A percentile compares a stretch with the other conserved stretches of the same genome.
Conservation (phyloP, 1,140 invertebrate genomes). For the Pteromalus puparum region DNA sequence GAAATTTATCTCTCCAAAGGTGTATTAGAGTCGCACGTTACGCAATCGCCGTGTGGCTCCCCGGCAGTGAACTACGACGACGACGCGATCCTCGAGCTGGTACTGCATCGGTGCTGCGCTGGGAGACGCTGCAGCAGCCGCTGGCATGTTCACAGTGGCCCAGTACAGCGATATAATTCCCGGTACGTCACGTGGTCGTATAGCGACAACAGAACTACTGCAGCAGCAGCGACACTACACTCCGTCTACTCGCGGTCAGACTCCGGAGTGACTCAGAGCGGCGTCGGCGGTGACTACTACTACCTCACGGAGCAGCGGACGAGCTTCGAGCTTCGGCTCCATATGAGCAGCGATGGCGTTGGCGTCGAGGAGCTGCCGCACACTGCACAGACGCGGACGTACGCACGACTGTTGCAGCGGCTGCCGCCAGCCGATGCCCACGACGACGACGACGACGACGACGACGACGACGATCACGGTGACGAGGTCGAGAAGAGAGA, state of each 20-base stretch:
- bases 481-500: background rate
- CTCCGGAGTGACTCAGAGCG: no score
- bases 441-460: background rate
- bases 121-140: background rate
- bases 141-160: background rate
- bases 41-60: conserved; percentile 18
- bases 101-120: background rate
- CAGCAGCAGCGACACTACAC: background rate
- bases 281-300: no score
- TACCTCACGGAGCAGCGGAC: no score
- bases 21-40: background rate
- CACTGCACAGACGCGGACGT: background rate
- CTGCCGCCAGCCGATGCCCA: background rate
- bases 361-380: no score
- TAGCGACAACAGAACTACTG: background rate
- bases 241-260: no score
- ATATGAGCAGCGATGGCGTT: no score
- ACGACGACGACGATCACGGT: background rate
- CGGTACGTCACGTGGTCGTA: background rate
- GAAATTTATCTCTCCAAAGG: background rate
- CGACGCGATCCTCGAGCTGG: background rate
- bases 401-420: background rate
- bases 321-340: no score
- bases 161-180: background rate
- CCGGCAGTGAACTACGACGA: background rate